Evolutionary conservation across 2,888 invertebrate species (phyloP), one percentile per base, ranked within the genome.

Genomic region (Eupeodes latifasciatus): DNA sequence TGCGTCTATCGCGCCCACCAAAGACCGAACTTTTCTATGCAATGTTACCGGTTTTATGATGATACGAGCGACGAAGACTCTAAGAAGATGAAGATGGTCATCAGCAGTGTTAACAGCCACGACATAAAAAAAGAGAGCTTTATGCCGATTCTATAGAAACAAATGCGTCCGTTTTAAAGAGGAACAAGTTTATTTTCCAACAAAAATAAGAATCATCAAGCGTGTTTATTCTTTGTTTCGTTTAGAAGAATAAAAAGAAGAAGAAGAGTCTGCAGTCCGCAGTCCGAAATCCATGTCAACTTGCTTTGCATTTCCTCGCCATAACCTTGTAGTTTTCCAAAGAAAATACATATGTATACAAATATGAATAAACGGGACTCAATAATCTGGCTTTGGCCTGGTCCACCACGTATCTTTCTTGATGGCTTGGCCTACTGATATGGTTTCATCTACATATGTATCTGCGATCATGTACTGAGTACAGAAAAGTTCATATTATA

Each of bases 371-470:
- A 86, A 86, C 85, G 85, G 85, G 85, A 86, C 82, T 86, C 64
- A 62, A 78, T 64, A 62, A 79, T 78, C 4, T 19, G 67, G 75
- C 83, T 79, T 71, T 19, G 67, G 75, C 83, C 83, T 71, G 83
- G 78, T 82, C 78, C 69, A 69, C 74, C 69, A 69, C 74, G 66
- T 79, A 82, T 85, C 81, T 77, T 36, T 6, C 59, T 27, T 27
- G 27, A 27, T 27, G 27, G 27, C 72, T 86, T 86, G 86, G 83
- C 86, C 86, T 86, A 86, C 83, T 86, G 83, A 86, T 86, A 86
- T 86, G 83, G 75, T 83, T 86, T 86, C 79, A 61, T 71, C 75
- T 27, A 27, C 27, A 27, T 27, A 27, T 27, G 27, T 27, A 27
- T 27, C 27, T 76, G 69, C 11, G 67, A 57, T 49, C 66, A 64